phyloP scores from a whole-genome alignment of 2,797 vertebrate genomes.

The Tokudaia tokunoshimensis region DNA sequence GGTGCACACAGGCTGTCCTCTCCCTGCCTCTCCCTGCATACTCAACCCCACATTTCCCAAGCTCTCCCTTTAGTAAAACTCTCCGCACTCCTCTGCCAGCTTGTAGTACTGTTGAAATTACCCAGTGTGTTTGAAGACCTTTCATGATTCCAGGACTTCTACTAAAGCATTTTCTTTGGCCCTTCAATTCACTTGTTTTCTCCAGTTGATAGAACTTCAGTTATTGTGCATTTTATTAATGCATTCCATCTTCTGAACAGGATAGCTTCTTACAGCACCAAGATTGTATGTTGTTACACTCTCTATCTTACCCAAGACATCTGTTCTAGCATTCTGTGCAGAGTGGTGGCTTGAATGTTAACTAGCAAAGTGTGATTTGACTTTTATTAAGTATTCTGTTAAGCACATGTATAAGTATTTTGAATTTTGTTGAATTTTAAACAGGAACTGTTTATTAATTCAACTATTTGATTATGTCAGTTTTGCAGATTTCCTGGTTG shows the following conservation, averaged over 20 bases:
- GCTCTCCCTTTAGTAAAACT: background rate
- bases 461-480: conserved; percentile 1
- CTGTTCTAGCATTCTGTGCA: conserved; percentile 32
- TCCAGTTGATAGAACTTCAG: background rate
- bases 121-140: background rate
- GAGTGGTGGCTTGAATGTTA: background rate
- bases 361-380: conserved; percentile 44
- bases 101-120: background rate
- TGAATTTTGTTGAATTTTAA: conserved; percentile 30
- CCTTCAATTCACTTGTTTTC: background rate
- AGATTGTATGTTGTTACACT: background rate
- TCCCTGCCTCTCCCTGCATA: background rate
- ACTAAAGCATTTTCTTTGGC: background rate
- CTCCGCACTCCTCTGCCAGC: background rate
- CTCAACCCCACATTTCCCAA: background rate
- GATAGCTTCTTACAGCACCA: background rate
- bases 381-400: conserved; percentile 33
- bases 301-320: background rate
- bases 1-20: background rate
- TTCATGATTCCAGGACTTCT: background rate
- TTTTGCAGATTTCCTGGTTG: conserved; percentile 9
- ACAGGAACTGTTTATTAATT: conserved; percentile 33
- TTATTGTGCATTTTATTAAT: background rate
- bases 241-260: background rate
- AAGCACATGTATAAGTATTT: background rate